Conservation (phyloP, 2,888 invertebrate genomes). For the Exocentrus adspersus region DNA sequence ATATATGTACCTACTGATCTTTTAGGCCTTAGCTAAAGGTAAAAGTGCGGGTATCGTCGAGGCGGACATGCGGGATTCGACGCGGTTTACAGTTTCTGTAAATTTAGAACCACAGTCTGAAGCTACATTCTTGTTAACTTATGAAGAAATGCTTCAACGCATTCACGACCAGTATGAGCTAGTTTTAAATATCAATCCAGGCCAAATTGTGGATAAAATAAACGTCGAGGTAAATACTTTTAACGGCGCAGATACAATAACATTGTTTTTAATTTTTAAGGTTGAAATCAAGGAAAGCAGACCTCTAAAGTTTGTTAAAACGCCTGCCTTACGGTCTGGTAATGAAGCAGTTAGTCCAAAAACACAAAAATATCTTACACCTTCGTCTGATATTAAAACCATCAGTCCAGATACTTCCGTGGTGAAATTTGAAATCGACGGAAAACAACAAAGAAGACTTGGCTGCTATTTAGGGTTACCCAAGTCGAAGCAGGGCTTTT, state of each 20-base stretch:
- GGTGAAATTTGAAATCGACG: neutral
- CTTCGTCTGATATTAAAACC: slow-evolving; percentile 25
- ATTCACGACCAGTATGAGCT: slow-evolving; percentile 74
- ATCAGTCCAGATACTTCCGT: neutral
- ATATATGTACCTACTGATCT: neutral
- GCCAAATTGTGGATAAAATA: slow-evolving; percentile 71
- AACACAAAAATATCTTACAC: slow-evolving; percentile 63
- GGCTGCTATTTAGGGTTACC: neutral
- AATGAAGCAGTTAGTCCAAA: slow-evolving; percentile 68
- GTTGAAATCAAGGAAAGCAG: slow-evolving; percentile 72
- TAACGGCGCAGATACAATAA: neutral
- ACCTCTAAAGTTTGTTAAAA: slow-evolving; percentile 68
- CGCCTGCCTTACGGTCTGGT: slow-evolving; percentile 72
- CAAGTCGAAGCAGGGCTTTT: neutral
- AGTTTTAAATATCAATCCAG: slow-evolving; percentile 74
- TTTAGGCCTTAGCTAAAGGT: slow-evolving; percentile 67
- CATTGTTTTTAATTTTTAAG: slow-evolving; percentile 31
- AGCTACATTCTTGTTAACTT: slow-evolving; percentile 75
- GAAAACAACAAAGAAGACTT: neutral
- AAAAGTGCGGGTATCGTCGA: slow-evolving; percentile 70
- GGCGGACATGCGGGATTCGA: slow-evolving; percentile 74
- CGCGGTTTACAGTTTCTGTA: slow-evolving; percentile 73
- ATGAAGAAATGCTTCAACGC: slow-evolving; percentile 75
- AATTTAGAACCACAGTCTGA: slow-evolving; percentile 71
- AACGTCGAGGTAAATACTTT: slow-evolving; percentile 63